Base-by-base conservation (phyloP, 2,113 vertebrate genomes). In the Petromus typicus region DNA sequence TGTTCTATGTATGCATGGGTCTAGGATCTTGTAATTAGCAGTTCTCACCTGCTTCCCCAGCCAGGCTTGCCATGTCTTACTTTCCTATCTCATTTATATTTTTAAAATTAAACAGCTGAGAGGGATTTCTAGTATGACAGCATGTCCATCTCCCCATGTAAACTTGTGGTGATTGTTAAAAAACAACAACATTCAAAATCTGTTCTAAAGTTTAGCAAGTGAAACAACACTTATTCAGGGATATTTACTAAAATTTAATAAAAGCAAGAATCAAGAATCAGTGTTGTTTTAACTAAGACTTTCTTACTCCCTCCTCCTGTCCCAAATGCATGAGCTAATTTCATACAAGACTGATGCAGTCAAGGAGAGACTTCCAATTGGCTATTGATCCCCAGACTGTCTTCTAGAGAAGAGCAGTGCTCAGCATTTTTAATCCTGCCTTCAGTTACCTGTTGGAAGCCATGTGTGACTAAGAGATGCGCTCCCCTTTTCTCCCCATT, bases 151-250 rank as follows among this genome's bases (percentile, higher is more conserved):
- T 93, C 30, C 27, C 40, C 18, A 86, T 57, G 30, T 76, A 45
- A 79, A 71, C 34, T 92, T 57, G 14, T 89, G 30, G 63, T 23
- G 23, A 1, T 89, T 92, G 67, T 40, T 69, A 45, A 59, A 48
- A 76, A 87, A 56, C 37, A 57, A 9, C 43, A 59, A 18, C 9
- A 57, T 69, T 40, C 79, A 45, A 92, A 25, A 2, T 88, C 78
- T 92, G 27, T 96, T 96, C 27, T 57, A 40, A 94, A 94, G 66
- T 92, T 82, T 0, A 87, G 51, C 43, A 94, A 85, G 45, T 89
- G 30, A 91, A 89, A 32, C 88, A 94, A 85, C 25, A n/a, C 37
- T 95, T 92, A 80, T 96, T 80, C 43, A 71, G 86, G 61, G 48
- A 73, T 37, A 69, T 85, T 85, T 48, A 86, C 45, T 83, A 87